These are phyloP conservation scores for Carassius auratus DNA, from an alignment of 2,113 vertebrate species.

Conservation along the genomic window DNA sequence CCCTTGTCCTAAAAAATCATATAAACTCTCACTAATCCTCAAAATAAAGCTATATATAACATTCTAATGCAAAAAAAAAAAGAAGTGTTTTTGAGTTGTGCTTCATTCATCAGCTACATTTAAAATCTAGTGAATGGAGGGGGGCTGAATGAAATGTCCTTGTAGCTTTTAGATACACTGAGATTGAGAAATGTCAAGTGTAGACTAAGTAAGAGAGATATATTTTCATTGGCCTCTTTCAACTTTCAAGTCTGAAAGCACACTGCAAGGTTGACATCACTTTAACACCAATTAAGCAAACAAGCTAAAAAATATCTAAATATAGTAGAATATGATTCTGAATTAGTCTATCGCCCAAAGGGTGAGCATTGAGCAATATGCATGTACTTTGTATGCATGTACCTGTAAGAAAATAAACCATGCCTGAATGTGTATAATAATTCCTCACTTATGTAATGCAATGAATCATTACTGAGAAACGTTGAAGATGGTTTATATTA, in stretches of 20 bases:
- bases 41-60: conserved; percentile 51
- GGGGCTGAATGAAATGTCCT: conserved; percentile 66
- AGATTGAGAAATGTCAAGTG: conserved; percentile 2
- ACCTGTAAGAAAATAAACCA: neutral
- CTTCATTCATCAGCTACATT: conserved; percentile 70
- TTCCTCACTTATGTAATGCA: neutral
- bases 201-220: neutral
- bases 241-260: conserved; percentile 25
- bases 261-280: conserved; percentile 5
- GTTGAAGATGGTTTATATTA: neutral
- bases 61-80: conserved; percentile 47
- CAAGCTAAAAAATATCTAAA: neutral
- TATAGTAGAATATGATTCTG: neutral
- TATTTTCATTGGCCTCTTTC: conserved; percentile 39
- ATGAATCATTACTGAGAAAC: neutral
- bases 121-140: conserved; percentile 66
- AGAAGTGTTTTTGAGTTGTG: conserved; percentile 50
- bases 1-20: neutral
- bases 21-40: no score
- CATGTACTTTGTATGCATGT: neutral
- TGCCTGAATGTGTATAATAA: neutral
- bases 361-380: neutral
- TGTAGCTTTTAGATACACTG: conserved; percentile 53
- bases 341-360: neutral
- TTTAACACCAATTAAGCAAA: conserved; percentile 13